Conservation (phyloP, 2,888 invertebrate genomes). For the Campaea margaritaria region DNA sequence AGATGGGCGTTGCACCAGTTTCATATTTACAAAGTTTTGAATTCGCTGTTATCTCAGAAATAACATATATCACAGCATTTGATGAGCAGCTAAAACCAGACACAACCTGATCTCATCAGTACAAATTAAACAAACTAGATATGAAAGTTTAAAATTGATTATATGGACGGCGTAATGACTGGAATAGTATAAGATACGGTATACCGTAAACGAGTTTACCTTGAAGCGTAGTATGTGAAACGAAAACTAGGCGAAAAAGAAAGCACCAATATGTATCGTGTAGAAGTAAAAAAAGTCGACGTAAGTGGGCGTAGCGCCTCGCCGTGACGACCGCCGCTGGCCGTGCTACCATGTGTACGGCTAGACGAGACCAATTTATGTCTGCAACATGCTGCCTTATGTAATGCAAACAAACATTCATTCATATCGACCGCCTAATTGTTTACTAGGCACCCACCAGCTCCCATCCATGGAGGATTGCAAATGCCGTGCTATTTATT, state of each 20-base stretch:
- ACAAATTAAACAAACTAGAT: slow-evolving; percentile 7
- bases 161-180: slow-evolving; percentile 2
- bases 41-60: slow-evolving; percentile 4
- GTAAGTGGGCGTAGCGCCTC: slow-evolving; percentile 46
- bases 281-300: slow-evolving; percentile 45
- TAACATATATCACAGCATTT: slow-evolving; percentile 6
- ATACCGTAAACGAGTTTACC: slow-evolving; percentile 21
- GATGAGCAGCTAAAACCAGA: slow-evolving; percentile 14
- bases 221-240: slow-evolving; percentile 25
- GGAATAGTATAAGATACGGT: background rate
- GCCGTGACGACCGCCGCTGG: slow-evolving; percentile 30
- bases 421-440: slow-evolving; percentile 40
- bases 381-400: slow-evolving; percentile 44
- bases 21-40: slow-evolving; percentile 5
- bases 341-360: slow-evolving; percentile 35
- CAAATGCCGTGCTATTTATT: slow-evolving; percentile 6
- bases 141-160: slow-evolving; percentile 9
- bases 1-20: slow-evolving; percentile 12
- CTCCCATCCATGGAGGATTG: background rate
- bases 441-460: slow-evolving; percentile 31
- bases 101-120: slow-evolving; percentile 6
- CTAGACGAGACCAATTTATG: slow-evolving; percentile 44
- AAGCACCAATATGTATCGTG: slow-evolving; percentile 42
- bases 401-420: slow-evolving; percentile 37
- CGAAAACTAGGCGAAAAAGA: slow-evolving; percentile 45